Conservation (phyloP, 2,888 invertebrate species). For the Drosophila atripex region DNA sequence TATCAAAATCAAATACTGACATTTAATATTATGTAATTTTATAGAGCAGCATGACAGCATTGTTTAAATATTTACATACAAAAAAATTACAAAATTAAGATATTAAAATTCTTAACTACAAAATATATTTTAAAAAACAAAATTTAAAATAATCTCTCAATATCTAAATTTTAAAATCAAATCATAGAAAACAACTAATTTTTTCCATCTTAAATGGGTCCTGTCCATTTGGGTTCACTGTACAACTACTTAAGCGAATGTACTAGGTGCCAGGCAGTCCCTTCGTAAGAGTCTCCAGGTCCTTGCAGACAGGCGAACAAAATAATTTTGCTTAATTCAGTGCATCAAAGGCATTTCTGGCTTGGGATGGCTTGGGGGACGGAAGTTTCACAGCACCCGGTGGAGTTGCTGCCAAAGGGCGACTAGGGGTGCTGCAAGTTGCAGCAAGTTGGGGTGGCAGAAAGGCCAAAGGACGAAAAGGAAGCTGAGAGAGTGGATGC, state of each 20-base stretch:
- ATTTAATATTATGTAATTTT: too few relatives aligned
- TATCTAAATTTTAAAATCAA: too few relatives aligned
- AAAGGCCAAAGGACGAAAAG: conserved; percentile 2
- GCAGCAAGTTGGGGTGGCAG: not conserved
- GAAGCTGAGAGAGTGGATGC: conserved; percentile 32
- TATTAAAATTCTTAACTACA: too few relatives aligned
- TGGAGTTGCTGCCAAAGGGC: not conserved
- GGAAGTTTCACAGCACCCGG: conserved; percentile 1
- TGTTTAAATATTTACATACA: too few relatives aligned
- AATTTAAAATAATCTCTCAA: not conserved
- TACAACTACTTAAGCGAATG: conserved; percentile 52
- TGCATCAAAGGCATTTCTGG: conserved; percentile 45
- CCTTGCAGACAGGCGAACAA: conserved; percentile 45
- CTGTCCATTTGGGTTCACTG: not conserved
- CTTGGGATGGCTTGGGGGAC: conserved; percentile 11
- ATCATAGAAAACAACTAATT: too few relatives aligned
- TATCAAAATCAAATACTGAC: too few relatives aligned
- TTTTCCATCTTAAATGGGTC: not conserved
- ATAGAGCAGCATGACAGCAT: too few relatives aligned
- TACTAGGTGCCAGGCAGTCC: conserved; percentile 69
- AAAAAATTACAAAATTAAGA: too few relatives aligned
- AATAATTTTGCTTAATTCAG: conserved; percentile 76
- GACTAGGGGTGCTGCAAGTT: not conserved
- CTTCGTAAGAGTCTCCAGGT: conserved; percentile 22
- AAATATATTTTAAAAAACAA: not conserved